Percentiles rank a stretch among this genome's conserved stretches.
Evolutionary conservation across 2,888 invertebrate species (phyloP).

Genomic region (Lamellibrachia columna): DNA sequence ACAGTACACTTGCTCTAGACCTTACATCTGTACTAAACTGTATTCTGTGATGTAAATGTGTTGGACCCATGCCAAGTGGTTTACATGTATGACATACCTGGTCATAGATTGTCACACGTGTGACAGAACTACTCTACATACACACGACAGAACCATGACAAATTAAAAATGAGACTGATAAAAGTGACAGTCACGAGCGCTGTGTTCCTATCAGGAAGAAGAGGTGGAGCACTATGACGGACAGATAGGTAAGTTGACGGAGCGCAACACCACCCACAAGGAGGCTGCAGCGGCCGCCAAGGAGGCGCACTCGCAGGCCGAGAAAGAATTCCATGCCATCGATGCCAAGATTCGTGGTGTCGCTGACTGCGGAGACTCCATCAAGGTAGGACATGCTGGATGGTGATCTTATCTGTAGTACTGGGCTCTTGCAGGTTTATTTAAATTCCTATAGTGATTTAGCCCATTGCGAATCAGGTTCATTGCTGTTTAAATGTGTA

Average conservation of each 20-base stretch:
- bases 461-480: no score
- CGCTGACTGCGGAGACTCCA: constrained; percentile 32
- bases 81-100: not conserved
- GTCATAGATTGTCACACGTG: not conserved
- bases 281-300: constrained; percentile 22
- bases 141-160: no score
- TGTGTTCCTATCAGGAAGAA: constrained; percentile 49
- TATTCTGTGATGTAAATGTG: not conserved
- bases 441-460: no score
- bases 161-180: not conserved
- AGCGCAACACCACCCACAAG: constrained; percentile 33
- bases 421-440: not conserved
- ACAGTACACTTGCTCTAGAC: not conserved
- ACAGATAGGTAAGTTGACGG: constrained; percentile 43
- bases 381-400: constrained; percentile 28
- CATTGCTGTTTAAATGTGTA: no score
- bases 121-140: not conserved
- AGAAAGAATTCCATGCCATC: constrained; percentile 26
- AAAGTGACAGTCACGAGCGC: not conserved
- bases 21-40: not conserved
- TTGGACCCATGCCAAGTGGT: not conserved
- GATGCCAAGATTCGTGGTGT: constrained; percentile 26
- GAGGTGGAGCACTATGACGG: constrained; percentile 49
- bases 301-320: constrained; percentile 19
- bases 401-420: not conserved